phyloP scores from a whole-genome alignment of 1,140 invertebrate genomes.

The Drosophila ficusphila region DNA sequence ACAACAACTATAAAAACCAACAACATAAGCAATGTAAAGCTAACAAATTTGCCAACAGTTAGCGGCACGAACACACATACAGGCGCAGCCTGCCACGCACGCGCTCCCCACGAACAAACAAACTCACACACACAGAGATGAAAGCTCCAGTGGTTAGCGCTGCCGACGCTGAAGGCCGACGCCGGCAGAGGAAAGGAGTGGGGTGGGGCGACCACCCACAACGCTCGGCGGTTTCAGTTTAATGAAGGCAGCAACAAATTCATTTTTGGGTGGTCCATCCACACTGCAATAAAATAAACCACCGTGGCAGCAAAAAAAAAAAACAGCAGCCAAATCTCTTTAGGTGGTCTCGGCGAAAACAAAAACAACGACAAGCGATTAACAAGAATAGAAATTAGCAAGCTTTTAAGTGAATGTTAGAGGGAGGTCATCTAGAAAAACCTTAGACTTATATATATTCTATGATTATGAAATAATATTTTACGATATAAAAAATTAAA shows the following conservation, averaged over 20 bases:
- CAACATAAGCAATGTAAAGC: conserved; percentile 53
- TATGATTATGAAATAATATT: not conserved
- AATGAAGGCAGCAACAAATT: conserved; percentile 72
- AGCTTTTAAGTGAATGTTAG: conserved; percentile 18
- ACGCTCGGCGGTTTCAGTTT: conserved; percentile 67
- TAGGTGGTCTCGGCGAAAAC: conserved; percentile 55
- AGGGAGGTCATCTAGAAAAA: not conserved
- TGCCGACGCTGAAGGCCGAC: conserved; percentile 63
- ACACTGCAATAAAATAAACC: conserved; percentile 57
- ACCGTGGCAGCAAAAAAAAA: conserved; percentile 27
- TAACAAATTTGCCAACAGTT: conserved; percentile 81
- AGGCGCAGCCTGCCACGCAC: conserved; percentile 72
- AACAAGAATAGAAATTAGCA: conserved; percentile 46
- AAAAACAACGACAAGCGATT: conserved; percentile 19
- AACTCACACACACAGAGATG: conserved; percentile 31
- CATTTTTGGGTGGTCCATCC: conserved; percentile 65
- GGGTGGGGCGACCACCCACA: conserved; percentile 65
- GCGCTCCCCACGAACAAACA: conserved; percentile 46
- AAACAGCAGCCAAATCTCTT: conserved; percentile 33
- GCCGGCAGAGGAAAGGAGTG: conserved; percentile 9
- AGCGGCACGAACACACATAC: conserved; percentile 47
- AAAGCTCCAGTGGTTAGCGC: conserved; percentile 53
- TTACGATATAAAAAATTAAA: too few species aligned
- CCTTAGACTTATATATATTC: not conserved
- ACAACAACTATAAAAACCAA: conserved; percentile 35